These are phyloP conservation scores for Solenopsis fugax DNA, from an alignment of 1,140 invertebrate genomes.

Conservation along the genomic window DNA sequence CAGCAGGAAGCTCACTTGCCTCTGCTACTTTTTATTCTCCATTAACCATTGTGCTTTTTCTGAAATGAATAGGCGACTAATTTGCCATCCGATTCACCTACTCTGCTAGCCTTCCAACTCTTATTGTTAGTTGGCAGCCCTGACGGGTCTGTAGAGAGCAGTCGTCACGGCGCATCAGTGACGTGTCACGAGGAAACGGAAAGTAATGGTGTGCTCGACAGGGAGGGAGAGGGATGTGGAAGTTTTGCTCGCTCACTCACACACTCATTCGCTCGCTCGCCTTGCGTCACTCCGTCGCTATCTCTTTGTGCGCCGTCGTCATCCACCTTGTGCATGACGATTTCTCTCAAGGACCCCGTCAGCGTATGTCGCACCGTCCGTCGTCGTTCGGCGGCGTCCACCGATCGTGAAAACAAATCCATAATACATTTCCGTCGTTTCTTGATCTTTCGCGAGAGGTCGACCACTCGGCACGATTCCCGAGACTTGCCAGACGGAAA, in stretches of 20 bases:
- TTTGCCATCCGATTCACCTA: not conserved
- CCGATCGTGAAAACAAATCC: not conserved
- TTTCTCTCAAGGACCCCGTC: slow-evolving; percentile 50
- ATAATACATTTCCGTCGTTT: not conserved
- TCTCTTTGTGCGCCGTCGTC: slow-evolving; percentile 71
- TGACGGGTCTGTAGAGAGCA: slow-evolving; percentile 52
- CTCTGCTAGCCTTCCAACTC: not conserved
- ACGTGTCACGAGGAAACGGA: slow-evolving; percentile 71
- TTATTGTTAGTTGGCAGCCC: slow-evolving; percentile 61
- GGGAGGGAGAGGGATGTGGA: slow-evolving; percentile 19
- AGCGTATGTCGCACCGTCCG: not conserved
- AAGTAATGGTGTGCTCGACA: slow-evolving; percentile 53
- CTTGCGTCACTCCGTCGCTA: slow-evolving; percentile 73
- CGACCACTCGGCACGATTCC: not conserved
- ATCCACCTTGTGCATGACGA: slow-evolving; percentile 46
- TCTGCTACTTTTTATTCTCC: not conserved
- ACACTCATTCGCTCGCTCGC: slow-evolving; percentile 27
- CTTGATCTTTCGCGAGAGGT: slow-evolving; percentile 2
- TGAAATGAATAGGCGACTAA: not conserved
- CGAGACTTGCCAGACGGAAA: not conserved
- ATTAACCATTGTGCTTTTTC: not conserved
- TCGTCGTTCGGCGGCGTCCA: not conserved
- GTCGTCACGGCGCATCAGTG: slow-evolving; percentile 72
- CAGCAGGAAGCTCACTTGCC: not conserved
- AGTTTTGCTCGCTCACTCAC: slow-evolving; percentile 33